Percentiles rank a stretch among this genome's conserved stretches.
phyloP scores from a whole-genome alignment of 2,888 invertebrate genomes.

The Branchellion lobata region DNA sequence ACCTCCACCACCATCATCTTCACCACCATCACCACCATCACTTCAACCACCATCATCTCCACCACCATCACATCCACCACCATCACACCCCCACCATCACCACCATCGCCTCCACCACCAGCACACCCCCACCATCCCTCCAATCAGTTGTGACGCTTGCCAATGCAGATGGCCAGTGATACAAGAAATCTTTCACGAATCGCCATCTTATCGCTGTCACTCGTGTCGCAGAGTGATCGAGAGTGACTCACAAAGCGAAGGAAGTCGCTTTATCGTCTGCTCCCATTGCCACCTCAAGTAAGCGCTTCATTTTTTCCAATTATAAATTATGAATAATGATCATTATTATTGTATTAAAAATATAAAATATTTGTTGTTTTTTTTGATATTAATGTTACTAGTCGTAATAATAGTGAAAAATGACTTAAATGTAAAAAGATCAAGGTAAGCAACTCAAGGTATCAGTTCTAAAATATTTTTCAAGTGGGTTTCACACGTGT shows the following conservation, averaged over 20 bases:
- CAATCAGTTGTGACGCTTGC: constrained; percentile 56
- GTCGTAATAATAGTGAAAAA: too few species aligned
- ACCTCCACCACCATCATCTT: background rate
- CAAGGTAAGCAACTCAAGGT: too few species aligned
- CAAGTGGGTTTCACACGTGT: too few species aligned
- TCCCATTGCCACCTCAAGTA: constrained; percentile 44
- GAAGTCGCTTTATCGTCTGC: constrained; percentile 41
- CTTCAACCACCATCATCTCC: background rate
- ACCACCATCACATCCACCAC: too few species aligned
- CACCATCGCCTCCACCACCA: background rate
- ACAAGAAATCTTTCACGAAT: constrained; percentile 45
- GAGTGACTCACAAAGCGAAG: constrained; percentile 26
- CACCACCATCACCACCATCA: background rate
- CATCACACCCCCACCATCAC: too few species aligned
- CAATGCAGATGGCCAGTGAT: constrained; percentile 57
- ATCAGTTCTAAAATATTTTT: too few species aligned
- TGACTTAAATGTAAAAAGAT: too few species aligned
- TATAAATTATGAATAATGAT: background rate
- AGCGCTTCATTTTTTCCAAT: background rate
- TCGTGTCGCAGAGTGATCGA: constrained; percentile 42
- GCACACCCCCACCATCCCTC: background rate
- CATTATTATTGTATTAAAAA: too few species aligned
- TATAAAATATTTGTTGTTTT: too few species aligned
- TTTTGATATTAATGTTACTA: too few species aligned
- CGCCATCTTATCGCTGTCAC: constrained; percentile 47